Base-by-base conservation (phyloP, 2,888 invertebrate species). In the Phanerotoma sp. region DNA sequence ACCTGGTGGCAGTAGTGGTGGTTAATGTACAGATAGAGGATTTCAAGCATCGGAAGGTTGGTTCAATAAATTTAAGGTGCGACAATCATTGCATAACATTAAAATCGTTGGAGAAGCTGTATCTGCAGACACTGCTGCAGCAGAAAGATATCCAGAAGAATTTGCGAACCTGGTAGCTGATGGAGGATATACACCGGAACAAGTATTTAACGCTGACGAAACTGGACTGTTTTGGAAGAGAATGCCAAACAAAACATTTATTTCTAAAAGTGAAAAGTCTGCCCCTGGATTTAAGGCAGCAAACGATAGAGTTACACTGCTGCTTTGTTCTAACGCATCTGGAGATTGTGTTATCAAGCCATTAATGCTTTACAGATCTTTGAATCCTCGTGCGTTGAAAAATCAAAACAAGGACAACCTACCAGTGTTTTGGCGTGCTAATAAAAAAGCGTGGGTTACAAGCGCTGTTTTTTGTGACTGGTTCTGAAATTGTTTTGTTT, bases 181-280 rank as follows among this genome's bases (percentile, higher is more conserved):
- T 32, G 44, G 45, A 41, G 48, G 48, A 25, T 58, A 53, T 41
- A 37, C 16, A 42, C 21, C 51, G 22, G 42, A 58, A 18, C 61
- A 56, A 45, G 51, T 63, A 13, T 62, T 57, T 46, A 56, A 56
- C 25, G 53, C 37, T 37, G 64, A 62, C 44, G 61, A 65, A 28
- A 63, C 63, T 15, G 65, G 56, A 16, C 53, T 65, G 35, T 62
- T 57, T 52, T 64, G 60, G 58, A 65, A 64, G 58, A 59, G 48
- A 56, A 65, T 64, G 62, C 63, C 63, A 10, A 56, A 51, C n/a
- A 45, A 54, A 57, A 65, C 63, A 13, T 64, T 48, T 48, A 57
- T 63, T 16, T 50, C 62, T 33, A 46, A 55, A 54, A 49, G 54
- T 15, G 61, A 66, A 45, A 63, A 63, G 51, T 37, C 54, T 21